phyloP scores from a whole-genome alignment of 2,113 vertebrate species.

The Amphiprion ocellaris region DNA sequence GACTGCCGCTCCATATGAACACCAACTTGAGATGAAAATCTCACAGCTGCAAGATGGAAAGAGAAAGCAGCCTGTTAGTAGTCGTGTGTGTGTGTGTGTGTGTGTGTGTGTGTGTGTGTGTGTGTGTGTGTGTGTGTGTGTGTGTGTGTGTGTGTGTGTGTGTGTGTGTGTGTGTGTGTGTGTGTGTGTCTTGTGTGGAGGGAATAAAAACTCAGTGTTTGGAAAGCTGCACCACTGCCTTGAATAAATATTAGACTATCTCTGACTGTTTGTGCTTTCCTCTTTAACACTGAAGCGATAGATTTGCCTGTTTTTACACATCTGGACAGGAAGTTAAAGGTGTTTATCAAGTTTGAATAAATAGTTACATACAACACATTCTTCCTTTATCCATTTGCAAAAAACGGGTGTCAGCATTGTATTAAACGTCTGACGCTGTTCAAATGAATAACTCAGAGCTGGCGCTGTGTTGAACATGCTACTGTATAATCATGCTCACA shows the following conservation, averaged over 20 bases:
- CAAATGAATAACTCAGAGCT: not conserved
- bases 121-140: conserved; percentile 30
- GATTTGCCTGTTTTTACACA: conserved; percentile 42
- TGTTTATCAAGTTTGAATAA: conserved; percentile 38
- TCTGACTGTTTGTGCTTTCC: conserved; percentile 58
- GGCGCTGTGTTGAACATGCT: not conserved
- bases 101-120: conserved; percentile 22
- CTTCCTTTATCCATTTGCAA: not conserved
- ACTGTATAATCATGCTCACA: not conserved
- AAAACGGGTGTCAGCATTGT: not conserved
- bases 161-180: conserved; percentile 24
- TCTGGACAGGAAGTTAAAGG: conserved; percentile 42
- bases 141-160: conserved; percentile 26
- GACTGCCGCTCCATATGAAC: conserved; percentile 78
- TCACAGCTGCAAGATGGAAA: conserved; percentile 83
- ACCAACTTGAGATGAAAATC: conserved; percentile 83
- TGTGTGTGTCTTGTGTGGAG: conserved; percentile 35
- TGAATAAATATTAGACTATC: conserved; percentile 78
- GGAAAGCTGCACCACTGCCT: conserved; percentile 74
- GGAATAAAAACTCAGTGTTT: conserved; percentile 77
- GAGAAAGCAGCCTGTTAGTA: conserved; percentile 31
- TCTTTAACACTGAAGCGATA: conserved; percentile 63
- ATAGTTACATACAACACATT: not conserved
- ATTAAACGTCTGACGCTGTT: not conserved
- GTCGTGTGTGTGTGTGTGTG: conserved; percentile 16